Conservation (phyloP, 2,888 invertebrate species). For the Sarcophaga caerulescens region DNA sequence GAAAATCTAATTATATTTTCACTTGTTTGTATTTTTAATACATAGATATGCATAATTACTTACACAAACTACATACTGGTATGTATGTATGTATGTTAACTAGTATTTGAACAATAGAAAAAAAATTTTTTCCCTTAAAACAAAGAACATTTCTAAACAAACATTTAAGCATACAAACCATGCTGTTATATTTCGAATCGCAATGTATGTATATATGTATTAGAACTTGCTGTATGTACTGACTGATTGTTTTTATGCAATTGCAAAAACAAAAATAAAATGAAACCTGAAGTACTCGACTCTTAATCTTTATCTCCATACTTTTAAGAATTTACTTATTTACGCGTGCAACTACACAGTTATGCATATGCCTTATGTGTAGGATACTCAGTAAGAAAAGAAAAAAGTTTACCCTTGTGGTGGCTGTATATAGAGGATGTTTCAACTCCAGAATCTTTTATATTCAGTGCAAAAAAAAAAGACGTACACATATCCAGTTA, state of each 20-base stretch:
- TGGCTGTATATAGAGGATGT: conserved; percentile 43
- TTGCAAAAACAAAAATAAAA: conserved; percentile 69
- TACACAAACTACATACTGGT: not conserved
- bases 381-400: conserved; percentile 12
- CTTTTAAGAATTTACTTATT: not conserved
- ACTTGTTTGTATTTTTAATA: not conserved
- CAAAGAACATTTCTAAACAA: conserved; percentile 73
- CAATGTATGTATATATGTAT: conserved; percentile 79
- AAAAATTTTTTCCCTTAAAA: conserved; percentile 71
- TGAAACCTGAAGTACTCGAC: not conserved
- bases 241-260: conserved; percentile 77
- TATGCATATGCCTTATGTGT: not conserved
- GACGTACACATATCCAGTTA: too few species aligned
- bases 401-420: conserved; percentile 1
- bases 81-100: not conserved
- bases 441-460: conserved; percentile 42
- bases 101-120: conserved; percentile 66
- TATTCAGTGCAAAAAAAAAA: too few species aligned
- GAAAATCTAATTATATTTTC: conserved; percentile 14
- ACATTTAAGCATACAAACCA: conserved; percentile 72
- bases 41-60: conserved; percentile 1
- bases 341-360: not conserved
- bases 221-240: conserved; percentile 77
- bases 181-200: conserved; percentile 71
- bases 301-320: not conserved